Percentiles rank a stretch among this genome's conserved stretches.
Evolutionary conservation across 2,888 invertebrate genomes (phyloP).

Genomic region (Melipona bicolor): DNA sequence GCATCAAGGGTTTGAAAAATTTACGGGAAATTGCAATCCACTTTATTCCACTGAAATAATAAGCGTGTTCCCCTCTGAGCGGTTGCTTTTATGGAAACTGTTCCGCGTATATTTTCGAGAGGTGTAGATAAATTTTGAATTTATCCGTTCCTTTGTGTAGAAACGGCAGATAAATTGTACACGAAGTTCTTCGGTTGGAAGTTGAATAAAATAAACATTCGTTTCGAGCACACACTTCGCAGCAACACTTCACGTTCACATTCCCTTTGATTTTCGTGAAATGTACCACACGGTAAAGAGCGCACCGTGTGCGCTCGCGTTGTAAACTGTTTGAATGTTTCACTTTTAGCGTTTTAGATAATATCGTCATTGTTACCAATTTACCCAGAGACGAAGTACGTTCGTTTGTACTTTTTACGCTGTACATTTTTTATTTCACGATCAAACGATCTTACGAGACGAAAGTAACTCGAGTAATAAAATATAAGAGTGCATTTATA

Average conservation of each 20-base stretch:
- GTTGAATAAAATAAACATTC: background rate
- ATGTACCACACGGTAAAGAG: background rate
- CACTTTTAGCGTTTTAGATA: background rate
- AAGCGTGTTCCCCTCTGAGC: background rate
- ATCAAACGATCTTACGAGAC: no score
- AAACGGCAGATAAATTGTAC: conserved; percentile 2
- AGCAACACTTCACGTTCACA: background rate
- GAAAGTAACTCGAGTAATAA: background rate
- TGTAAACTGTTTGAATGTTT: background rate
- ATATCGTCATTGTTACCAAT: background rate
- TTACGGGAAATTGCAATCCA: conserved; percentile 14
- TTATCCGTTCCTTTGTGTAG: background rate
- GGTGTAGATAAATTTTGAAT: background rate
- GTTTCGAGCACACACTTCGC: background rate
- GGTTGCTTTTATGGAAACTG: background rate
- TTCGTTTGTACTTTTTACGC: background rate
- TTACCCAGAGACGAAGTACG: background rate
- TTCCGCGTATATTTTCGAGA: background rate
- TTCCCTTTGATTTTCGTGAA: background rate
- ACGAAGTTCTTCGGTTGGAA: background rate
- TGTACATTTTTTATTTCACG: background rate
- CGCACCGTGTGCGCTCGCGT: background rate
- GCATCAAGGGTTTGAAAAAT: background rate
- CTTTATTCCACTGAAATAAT: conserved; percentile 19
- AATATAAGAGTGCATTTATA: background rate